Evolutionary conservation across 2,888 invertebrate species (phyloP), one percentile per base, ranked within the genome.

Genomic region (Parascotia fuliginaria): DNA sequence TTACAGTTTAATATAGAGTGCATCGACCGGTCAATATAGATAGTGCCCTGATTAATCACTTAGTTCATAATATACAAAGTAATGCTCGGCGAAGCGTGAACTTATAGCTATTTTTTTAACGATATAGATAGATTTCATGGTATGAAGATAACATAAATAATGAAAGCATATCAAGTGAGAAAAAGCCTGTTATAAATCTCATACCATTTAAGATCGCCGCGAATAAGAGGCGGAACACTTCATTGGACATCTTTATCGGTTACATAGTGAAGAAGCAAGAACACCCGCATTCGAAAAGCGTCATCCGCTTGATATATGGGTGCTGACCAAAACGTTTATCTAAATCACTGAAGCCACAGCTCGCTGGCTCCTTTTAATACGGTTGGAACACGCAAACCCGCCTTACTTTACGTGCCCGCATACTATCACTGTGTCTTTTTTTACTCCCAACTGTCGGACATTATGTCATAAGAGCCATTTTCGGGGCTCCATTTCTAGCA

Each of bases 311-410:
- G 87, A 87, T 85, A 83, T 85, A 86, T 78, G 75, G 67, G 60
- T 81, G 84, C 85, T 87, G 89, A 87, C 86, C 84, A 63, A 77
- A 83, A 74, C 84, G 80, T 81, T 89, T 88, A 84, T 88, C 85
- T 81, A 79, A 87, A 83, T 85, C 87, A 83, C 78, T 79, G 77
- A 73, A 75, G 68, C 77, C 78, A 77, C 78, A 75, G 78, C 72
- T 78, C 73, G 72, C 74, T 77, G 70, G 71, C 72, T 83, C 73
- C 72, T 80, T 31, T 79, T 77, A 79, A 80, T 75, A 72, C 75
- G 60, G 37, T 60, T 46, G 55, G 64, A 56, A 58, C 60, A 65
- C 71, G 59, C 65, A 61, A 74, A 55, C 58, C 60, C 69, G 68
- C 57, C 66, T 74, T 71, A 72, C 78, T 75, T 71, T 74, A 78